Conservation (phyloP, 2,888 invertebrate species). For the Keiferia lycopersicella region DNA sequence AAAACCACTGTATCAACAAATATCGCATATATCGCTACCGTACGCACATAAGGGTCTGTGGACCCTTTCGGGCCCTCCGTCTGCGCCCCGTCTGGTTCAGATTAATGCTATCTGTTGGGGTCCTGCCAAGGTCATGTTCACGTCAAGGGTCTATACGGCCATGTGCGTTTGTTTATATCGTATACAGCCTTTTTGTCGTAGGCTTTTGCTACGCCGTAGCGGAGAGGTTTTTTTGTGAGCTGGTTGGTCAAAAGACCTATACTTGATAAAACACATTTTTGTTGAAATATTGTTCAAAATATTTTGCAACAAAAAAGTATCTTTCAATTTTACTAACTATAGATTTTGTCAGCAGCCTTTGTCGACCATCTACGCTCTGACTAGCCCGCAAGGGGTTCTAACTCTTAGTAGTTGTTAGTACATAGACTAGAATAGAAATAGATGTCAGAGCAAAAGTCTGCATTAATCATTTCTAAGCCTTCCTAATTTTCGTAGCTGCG, state of each 20-base stretch:
- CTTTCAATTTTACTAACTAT: too few relatives aligned
- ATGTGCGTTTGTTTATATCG: too few relatives aligned
- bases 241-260: too few relatives aligned
- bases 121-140: constrained; percentile 44
- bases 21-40: too few relatives aligned
- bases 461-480: background rate
- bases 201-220: too few relatives aligned
- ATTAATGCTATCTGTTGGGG: constrained; percentile 18
- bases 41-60: too few relatives aligned
- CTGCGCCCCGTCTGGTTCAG: constrained; percentile 41
- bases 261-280: background rate
- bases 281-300: background rate
- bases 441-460: background rate
- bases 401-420: too few relatives aligned
- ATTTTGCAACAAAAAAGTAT: background rate
- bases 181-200: too few relatives aligned
- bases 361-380: background rate
- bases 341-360: too few relatives aligned
- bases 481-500: constrained; percentile 28
- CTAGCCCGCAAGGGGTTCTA: background rate
- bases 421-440: too few relatives aligned
- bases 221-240: too few relatives aligned
- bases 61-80: constrained; percentile 30
- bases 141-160: constrained; percentile 15
- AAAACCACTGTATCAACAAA: too few relatives aligned